Evolutionary conservation across 2,797 vertebrate genomes (phyloP), one percentile per base, ranked within the genome.

Genomic region (Pseudochromis fuscus): DNA sequence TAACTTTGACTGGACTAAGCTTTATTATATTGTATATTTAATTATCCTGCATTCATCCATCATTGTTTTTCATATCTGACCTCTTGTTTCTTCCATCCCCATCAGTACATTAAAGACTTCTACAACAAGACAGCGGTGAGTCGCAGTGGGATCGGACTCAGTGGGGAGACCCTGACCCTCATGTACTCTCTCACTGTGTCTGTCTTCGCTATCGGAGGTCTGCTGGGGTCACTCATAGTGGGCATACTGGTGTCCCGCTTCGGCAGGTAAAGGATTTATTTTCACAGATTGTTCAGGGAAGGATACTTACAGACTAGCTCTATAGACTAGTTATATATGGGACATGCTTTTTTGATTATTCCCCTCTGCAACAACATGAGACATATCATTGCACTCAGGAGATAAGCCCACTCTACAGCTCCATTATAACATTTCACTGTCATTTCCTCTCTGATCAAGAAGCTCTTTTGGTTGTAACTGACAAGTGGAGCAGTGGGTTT

Each of bases 151-250:
- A 90, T 90, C 0, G 91, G 91, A 63, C 84, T 96, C 84, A 91
- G 69, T 0, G 86, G 75, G 0, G 90, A 91, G 1, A 75, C 77
- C 3, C 82, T 95, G 53, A 96, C 95, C 6, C 91, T 96, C 21
- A 94, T 97, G 90, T 97, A 97, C 74, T 96, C 96, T 1, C 92
- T 96, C 74, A 96, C 96, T 0, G 95, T 97, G 67, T 96, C 97
- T 4, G 71, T 96, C 85, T 97, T 97, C 0, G 96, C 96, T 8
- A 90, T 97, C 51, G 96, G 97, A 0, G 95, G 97, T 53, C 85
- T 96, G 67, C 10, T 95, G 82, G 97, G 96, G 12, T 96, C 96
- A 0, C 70, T 97, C 63, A 79, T 95, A 1, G 96, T 97, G 23
- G 96, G 96, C 51, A 55, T 92, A 56, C 90, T 96, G 72, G 96